Base-by-base conservation (phyloP, 2,797 vertebrate genomes). In the Tympanoctomys barrerae region DNA sequence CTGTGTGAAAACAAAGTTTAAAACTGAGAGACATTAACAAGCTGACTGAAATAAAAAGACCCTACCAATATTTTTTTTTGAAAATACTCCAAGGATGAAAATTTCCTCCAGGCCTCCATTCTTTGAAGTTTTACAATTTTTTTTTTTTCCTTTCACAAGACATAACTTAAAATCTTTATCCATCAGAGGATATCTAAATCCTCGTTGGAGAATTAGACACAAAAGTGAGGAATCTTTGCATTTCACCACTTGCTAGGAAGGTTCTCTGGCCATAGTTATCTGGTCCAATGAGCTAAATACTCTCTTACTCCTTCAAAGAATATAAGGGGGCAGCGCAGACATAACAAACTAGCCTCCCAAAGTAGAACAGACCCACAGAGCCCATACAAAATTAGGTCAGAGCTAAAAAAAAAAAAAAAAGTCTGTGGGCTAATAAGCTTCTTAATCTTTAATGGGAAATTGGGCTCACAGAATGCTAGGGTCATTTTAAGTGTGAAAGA, bases 311-410 rank as follows among this genome's bases (percentile, higher is more conserved):
- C 68, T 96, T 91, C 73, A 91, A 85, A 92, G 61, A 95, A 87
- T 94, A 87, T 92, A 79, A 89, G 36, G 91, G 46, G 77, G 64
- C n/a, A 92, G 66, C 91, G 73, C 73, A 82, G 42, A n/a, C 68
- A 14, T 52, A 91, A 75, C 57, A 87, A 64, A 49, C 66, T 70
- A 94, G 36, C 9, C 59, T 93, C 39, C 82, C 59, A 93, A 88
- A 83, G 90, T 79, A 94, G 92, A 62, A 94, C 78, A 91, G 85
- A 57, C n/a, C 89, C 96, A 85, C 18, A 95, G 87, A 91, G 90
- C 36, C 59, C 54, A 39, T 16, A 83, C 85, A 78, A 96, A 95
- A 97, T 86, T 79, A 94, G 96, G 87, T 94, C 89, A 92, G 52
- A 31, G 13, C 89, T 90, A 84, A 89, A 95, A 86, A 89, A 95